These are phyloP conservation scores for Caenorhabditis tropicalis DNA, from an alignment of 1,140 invertebrate genomes.

Conservation along the genomic window DNA sequence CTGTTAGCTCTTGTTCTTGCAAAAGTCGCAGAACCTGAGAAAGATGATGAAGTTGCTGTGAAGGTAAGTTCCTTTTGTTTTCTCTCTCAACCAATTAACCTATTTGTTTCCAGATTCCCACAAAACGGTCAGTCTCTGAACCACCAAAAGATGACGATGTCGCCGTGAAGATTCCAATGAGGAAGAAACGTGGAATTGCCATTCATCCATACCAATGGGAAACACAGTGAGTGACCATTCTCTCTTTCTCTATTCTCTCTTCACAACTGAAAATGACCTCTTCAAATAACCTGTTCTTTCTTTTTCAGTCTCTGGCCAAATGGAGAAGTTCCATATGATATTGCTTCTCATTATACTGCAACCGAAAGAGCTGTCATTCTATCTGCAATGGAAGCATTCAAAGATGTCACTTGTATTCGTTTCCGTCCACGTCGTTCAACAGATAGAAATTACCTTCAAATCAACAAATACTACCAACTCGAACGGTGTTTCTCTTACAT, in stretches of 20 bases:
- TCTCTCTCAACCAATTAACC: no score
- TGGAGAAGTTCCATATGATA: constrained; percentile 48
- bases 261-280: not conserved
- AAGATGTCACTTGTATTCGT: constrained; percentile 41
- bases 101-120: not conserved
- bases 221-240: not conserved
- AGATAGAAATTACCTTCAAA: constrained; percentile 44
- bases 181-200: constrained; percentile 1
- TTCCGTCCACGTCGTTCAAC: constrained; percentile 48
- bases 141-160: constrained; percentile 9
- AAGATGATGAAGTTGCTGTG: not conserved
- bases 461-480: constrained; percentile 49
- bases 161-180: constrained; percentile 25
- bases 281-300: not conserved
- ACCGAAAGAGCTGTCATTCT: constrained; percentile 10
- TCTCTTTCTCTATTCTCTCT: not conserved
- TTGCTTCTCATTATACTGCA: constrained; percentile 48
- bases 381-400: constrained; percentile 45
- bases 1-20: not conserved
- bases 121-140: constrained; percentile 35
- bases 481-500: constrained; percentile 51
- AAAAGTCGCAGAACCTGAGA: constrained; percentile 1
- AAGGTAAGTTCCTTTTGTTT: not conserved
- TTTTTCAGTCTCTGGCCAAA: constrained; percentile 51
- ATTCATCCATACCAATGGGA: constrained; percentile 33